Evolutionary conservation across 1,140 invertebrate species (phyloP), one percentile per base, ranked within the genome.

Genomic region (Nomia melanderi): DNA sequence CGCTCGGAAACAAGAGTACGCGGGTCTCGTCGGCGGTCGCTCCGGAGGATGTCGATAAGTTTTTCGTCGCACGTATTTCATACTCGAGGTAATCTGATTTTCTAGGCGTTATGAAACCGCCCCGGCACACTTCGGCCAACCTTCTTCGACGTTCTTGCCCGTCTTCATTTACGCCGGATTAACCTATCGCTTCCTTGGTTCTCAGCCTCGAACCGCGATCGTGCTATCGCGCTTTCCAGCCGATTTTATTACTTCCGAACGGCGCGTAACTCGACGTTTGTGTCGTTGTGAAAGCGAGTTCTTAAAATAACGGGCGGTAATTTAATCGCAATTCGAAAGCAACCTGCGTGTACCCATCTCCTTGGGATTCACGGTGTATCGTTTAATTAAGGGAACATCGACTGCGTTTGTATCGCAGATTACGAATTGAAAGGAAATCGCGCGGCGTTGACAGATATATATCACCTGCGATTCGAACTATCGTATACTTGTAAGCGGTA

Each of bases 11-110:
- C 44, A 71, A 71, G 31, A n/a, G n/a, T n/a, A n/a, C n/a, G n/a
- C n/a, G n/a, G 31, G 47, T 50, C 23, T 17, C 36, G 57, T 25
- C 11, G 5, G 9, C n/a, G 47, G 56, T 12, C 17, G 29, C 5
- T 62, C 29, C 23, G 65, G 44, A 62, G 44, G 44, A 59, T 33
- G 67, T 67, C 75, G 67, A 77, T 77, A 72, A n/a, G 44, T 77
- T 80, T n/a, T 80, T 72, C 64, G 50, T 1, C 12, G 56, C 78
- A 80, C 78, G 78, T 83, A 73, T 57, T 72, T 77, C 54, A 50
- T 64, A 70, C 66, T 27, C 20, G 31, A 12, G 44, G 62, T 77
- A 73, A 67, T 77, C 60, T 47, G 25, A 75, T 67, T 75, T 75
- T 41, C 50, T 75, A 67, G 36, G 44, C 27, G 36, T 27, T 27